Conservation (phyloP, 2,797 vertebrate species). For the Coregonus suidteri region DNA sequence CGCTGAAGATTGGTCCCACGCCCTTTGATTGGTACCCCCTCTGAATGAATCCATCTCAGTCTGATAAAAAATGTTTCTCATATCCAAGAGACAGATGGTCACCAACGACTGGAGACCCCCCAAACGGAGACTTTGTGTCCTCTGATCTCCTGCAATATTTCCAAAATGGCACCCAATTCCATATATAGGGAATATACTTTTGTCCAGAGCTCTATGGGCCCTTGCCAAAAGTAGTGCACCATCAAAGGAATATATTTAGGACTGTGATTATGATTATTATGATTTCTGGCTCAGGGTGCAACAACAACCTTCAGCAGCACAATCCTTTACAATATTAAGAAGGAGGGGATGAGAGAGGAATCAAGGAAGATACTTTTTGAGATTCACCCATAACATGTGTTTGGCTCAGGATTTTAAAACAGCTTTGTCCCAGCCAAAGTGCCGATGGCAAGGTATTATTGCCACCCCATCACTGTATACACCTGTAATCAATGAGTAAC, state of each 20-base stretch:
- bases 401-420: conserved; percentile 1
- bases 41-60: conserved; percentile 1
- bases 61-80: conserved; percentile 10
- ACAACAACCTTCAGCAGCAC: no score
- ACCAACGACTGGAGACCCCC: neutral
- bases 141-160: no score
- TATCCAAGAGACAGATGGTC: neutral
- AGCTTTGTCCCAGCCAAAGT: conserved; percentile 14
- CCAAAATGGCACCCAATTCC: no score
- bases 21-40: neutral
- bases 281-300: no score
- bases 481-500: conserved; percentile 5
- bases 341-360: neutral
- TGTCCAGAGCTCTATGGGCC: no score
- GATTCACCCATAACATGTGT: neutral
- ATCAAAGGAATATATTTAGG: no score
- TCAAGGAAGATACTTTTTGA: no score
- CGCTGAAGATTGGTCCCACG: neutral
- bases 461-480: conserved; percentile 5
- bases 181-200: no score
- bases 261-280: no score
- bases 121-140: neutral
- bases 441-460: conserved; percentile 17
- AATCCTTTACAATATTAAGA: no score
- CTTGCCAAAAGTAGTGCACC: no score